Percentiles rank a stretch among this genome's conserved stretches.
Evolutionary conservation across 1,140 invertebrate genomes (phyloP).

Genomic region (Lerema accius): DNA sequence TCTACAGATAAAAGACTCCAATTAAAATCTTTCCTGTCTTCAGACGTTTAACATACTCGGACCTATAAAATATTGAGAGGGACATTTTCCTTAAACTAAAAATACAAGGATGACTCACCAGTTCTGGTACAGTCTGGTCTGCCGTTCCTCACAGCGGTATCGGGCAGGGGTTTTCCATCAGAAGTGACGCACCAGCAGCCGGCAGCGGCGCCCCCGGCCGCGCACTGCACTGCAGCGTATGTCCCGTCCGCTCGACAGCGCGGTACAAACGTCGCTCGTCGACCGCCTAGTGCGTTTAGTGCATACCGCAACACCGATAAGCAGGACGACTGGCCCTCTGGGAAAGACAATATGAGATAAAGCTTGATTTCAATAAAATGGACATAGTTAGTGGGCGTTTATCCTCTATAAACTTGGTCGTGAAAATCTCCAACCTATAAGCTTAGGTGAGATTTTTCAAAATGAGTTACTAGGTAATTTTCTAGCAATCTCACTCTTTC

Average conservation of each 20-base stretch:
- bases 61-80: too few relatives aligned
- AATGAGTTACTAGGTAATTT: too few relatives aligned
- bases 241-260: constrained; percentile 91
- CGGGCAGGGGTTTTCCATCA: constrained; percentile 89
- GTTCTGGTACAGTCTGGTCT: constrained; percentile 86
- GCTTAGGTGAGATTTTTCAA: too few relatives aligned
- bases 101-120: constrained; percentile 51
- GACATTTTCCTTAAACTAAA: too few relatives aligned
- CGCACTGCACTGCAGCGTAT: constrained; percentile 93
- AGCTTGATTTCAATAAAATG: too few relatives aligned
- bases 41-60: too few relatives aligned
- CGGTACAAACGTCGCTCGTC: constrained; percentile 82
- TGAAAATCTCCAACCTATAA: too few relatives aligned
- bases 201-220: constrained; percentile 86
- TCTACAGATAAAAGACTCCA: too few relatives aligned
- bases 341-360: constrained; percentile 12
- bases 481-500: too few relatives aligned
- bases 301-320: constrained; percentile 65
- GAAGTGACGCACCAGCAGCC: constrained; percentile 91
- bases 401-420: too few relatives aligned
- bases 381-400: too few relatives aligned
- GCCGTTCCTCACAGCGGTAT: constrained; percentile 87
- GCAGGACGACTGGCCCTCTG: constrained; percentile 71
- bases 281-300: constrained; percentile 57
- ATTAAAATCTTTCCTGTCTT: too few relatives aligned